These are phyloP conservation scores for Euwallacea fornicatus DNA, from an alignment of 1,140 invertebrate genomes.

Conservation along the genomic window DNA sequence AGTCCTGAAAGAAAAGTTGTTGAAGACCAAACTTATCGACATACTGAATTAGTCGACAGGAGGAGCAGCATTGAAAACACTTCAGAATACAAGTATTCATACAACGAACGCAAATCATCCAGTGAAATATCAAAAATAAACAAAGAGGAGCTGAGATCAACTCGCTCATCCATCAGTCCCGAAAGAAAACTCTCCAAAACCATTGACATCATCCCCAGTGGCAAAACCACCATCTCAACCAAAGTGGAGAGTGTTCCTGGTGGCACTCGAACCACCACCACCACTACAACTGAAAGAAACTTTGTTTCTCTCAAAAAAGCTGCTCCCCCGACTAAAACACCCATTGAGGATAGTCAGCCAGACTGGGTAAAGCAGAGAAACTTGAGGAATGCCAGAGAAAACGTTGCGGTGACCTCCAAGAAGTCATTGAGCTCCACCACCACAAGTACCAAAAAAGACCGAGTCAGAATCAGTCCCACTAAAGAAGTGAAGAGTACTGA, in stretches of 20 bases:
- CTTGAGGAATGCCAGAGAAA: slow-evolving; percentile 45
- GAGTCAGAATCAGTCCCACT: slow-evolving; percentile 36
- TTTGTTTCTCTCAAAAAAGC: slow-evolving; percentile 44
- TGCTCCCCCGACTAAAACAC: slow-evolving; percentile 38
- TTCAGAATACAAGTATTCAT: slow-evolving; percentile 39
- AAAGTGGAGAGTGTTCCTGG: slow-evolving; percentile 27
- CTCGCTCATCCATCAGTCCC: slow-evolving; percentile 17
- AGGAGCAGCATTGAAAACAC: slow-evolving; percentile 24
- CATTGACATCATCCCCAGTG: slow-evolving; percentile 13
- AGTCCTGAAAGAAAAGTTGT: slow-evolving; percentile 23
- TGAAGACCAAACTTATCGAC: slow-evolving; percentile 14
- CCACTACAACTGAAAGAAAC: slow-evolving; percentile 35
- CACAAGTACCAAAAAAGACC: slow-evolving; percentile 40
- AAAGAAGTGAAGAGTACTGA: slow-evolving; percentile 56
- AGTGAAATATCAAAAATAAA: slow-evolving; percentile 26
- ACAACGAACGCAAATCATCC: slow-evolving; percentile 41
- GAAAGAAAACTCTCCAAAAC: slow-evolving; percentile 31
- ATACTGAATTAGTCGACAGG: neutral
- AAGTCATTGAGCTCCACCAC: slow-evolving; percentile 24
- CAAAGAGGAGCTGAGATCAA: slow-evolving; percentile 13
- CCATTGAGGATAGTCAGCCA: slow-evolving; percentile 44
- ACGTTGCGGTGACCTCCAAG: slow-evolving; percentile 32
- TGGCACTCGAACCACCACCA: slow-evolving; percentile 26
- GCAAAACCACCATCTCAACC: slow-evolving; percentile 25
- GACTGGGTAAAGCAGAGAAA: slow-evolving; percentile 50